phyloP scores from a whole-genome alignment of 2,888 invertebrate species.

The Coronaproctus castanopsis region DNA sequence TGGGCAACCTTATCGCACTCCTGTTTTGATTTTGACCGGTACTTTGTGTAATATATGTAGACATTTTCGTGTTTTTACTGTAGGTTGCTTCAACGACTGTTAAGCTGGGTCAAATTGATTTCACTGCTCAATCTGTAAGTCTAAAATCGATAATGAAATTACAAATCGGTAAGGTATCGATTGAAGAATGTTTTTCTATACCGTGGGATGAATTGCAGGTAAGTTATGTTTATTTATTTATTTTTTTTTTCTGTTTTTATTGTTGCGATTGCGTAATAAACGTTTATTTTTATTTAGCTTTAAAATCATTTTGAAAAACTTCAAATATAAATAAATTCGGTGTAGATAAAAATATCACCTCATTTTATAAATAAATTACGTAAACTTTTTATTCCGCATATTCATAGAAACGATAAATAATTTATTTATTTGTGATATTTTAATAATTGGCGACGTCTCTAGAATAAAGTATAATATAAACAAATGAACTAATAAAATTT shows the following conservation, averaged over 20 bases:
- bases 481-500: too few relatives aligned
- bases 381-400: too few relatives aligned
- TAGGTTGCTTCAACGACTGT: slow-evolving; percentile 36
- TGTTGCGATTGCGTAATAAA: slow-evolving; percentile 5
- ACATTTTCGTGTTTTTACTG: slow-evolving; percentile 16
- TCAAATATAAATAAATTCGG: slow-evolving; percentile 11
- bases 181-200: slow-evolving; percentile 69
- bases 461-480: too few relatives aligned
- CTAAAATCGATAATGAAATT: slow-evolving; percentile 43
- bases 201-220: slow-evolving; percentile 92
- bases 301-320: slow-evolving; percentile 8
- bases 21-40: too few relatives aligned
- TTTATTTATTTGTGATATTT: too few relatives aligned
- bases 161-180: slow-evolving; percentile 46
- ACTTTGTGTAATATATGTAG: too few relatives aligned
- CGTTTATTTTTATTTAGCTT: slow-evolving; percentile 6
- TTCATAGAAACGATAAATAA: too few relatives aligned
- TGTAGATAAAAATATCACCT: too few relatives aligned
- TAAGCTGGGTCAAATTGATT: slow-evolving; percentile 53
- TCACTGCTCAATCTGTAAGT: slow-evolving; percentile 48
- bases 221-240: slow-evolving; percentile 20
- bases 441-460: too few relatives aligned
- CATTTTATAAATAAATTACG: too few relatives aligned
- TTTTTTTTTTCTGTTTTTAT: slow-evolving; percentile 6
- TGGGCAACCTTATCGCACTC: too few relatives aligned